A percentile compares a stretch with the other conserved stretches of the same genome.
These are phyloP conservation scores for Isaurus tuberculatus DNA, from an alignment of 92 coral and sea anemone species.

Conservation along the genomic window DNA sequence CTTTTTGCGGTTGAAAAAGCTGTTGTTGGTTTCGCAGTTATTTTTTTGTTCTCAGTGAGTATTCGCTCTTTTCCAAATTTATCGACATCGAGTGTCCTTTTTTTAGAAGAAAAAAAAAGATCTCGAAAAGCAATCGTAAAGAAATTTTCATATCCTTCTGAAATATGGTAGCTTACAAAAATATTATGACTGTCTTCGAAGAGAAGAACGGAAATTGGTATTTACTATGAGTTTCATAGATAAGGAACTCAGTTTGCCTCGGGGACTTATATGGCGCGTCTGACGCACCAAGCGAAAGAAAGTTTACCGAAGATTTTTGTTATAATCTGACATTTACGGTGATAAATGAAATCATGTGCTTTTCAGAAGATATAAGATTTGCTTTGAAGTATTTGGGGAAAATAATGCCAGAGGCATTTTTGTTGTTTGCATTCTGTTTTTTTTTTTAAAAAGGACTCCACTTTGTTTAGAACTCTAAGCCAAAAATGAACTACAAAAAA, in stretches of 20 bases:
- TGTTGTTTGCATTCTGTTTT: not conserved
- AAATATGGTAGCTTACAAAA: not conserved
- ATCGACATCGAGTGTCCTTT: not conserved
- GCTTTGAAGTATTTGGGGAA: not conserved
- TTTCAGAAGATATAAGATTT: not conserved
- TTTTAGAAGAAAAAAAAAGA: not conserved
- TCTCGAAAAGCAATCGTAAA: not conserved
- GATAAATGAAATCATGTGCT: not conserved
- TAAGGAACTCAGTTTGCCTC: constrained; percentile 26
- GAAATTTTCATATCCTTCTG: not conserved
- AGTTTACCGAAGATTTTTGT: not conserved
- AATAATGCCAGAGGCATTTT: constrained; percentile 8
- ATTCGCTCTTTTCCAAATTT: not conserved
- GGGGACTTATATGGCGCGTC: not conserved
- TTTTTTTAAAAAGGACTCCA: not conserved
- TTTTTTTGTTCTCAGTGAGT: not conserved
- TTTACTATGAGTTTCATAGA: constrained; percentile 35
- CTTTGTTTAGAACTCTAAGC: not conserved
- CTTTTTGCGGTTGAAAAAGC: not conserved
- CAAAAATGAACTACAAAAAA: no score
- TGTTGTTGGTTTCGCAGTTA: not conserved
- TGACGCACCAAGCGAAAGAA: not conserved
- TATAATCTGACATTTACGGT: constrained; percentile 24
- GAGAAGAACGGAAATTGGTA: constrained; percentile 37
- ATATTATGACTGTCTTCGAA: not conserved